Evolutionary conservation across 1,140 invertebrate genomes (phyloP), one percentile per base, ranked within the genome.

Genomic region (Leptinotarsa lineolata): DNA sequence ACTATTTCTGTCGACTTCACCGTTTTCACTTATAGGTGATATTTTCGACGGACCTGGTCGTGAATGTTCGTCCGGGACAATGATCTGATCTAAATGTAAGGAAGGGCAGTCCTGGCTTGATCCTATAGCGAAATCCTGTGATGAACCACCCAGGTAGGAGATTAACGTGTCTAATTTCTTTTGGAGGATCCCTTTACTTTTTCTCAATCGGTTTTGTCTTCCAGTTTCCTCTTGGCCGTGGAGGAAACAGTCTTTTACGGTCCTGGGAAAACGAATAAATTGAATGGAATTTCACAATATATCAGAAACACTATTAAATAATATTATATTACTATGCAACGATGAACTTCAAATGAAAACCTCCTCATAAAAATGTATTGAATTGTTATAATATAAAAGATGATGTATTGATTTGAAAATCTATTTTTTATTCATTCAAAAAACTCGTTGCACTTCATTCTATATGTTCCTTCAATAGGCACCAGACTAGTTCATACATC

Each of bases 171-270:
- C 80, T 70, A 82, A 68, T 71, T 80, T 79, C 1, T 80, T n/a
- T 78, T 2, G 78, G 76, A 12, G 60, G 21, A 46, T 76, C 72
- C 18, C 16, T 46, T 16, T 24, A 16, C 63, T 70, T 70, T 20
- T 63, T 74, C n/a, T 65, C 63, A 39, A 54, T 48, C 4, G 64
- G 60, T 24, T 68, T 74, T 20, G 30, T 22, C 12, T 70, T 79
- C 44, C 30, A 22, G 20, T 85, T 88, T 70, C 86, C 84, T 76
- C 85, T 88, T 72, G 90, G 90, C 76, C 89, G 85, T 63, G 89
- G 88, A 18, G 90, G 89, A 82, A 89, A 90, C 81, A 88, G 88
- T 79, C 85, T 89, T 85, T 90, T 91, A 79, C 89, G 85, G 75
- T 88, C 86, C 90, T 91, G 65, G 22, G 66, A 77, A 54, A n/a